Evolutionary conservation across 2,113 vertebrate genomes (phyloP), one percentile per base, ranked within the genome.

Genomic region (Lepus europaeus): DNA sequence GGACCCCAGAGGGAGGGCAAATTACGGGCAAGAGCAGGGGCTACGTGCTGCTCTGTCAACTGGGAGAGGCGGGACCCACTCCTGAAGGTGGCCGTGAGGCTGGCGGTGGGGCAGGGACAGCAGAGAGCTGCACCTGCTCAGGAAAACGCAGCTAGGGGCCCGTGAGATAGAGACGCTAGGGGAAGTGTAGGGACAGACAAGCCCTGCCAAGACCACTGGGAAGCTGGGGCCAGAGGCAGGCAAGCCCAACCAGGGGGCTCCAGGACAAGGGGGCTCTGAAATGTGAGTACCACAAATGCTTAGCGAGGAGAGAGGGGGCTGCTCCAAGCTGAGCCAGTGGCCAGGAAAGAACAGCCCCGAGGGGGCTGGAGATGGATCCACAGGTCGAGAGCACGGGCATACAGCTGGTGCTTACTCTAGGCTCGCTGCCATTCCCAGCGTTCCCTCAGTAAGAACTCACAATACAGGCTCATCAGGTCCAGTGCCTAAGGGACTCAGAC

Each of bases 371-470:
- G 63, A 23, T 14, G 16, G 59, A 63, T 59, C 63, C 20, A 0
- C 72, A 9, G 27, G 9, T 78, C 14, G 51, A 72, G 63, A 13
- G 1, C n/a, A 25, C 25, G 22, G 9, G 4, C 49, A 19, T 53
- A 66, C 27, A 83, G 68, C 31, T n/a, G 22, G 73, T 53, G 39
- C 45, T 78, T 39, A 29, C 70, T 87, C 25, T 92, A 89, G 70
- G n/a, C 16, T 69, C 25, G 2, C 59, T 56, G 25, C 3, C 2
- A 17, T 33, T 73, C 76, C 51, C 20, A 9, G 53, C 51, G 68
- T 61, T 73, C 49, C 73, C 49, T 74, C 36, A 2, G 45, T 31
- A n/a, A 61, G 53, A n/a, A 36, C 27, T 68, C 33, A 59, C 16
- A 39, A 45, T 2, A 14, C 72, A 23, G 4, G n/a, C 1, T 68